Evolutionary conservation across 23 tunicate species (phyloP), one percentile per base, ranked within the genome.

Genomic region (Phallusia fumigata): DNA sequence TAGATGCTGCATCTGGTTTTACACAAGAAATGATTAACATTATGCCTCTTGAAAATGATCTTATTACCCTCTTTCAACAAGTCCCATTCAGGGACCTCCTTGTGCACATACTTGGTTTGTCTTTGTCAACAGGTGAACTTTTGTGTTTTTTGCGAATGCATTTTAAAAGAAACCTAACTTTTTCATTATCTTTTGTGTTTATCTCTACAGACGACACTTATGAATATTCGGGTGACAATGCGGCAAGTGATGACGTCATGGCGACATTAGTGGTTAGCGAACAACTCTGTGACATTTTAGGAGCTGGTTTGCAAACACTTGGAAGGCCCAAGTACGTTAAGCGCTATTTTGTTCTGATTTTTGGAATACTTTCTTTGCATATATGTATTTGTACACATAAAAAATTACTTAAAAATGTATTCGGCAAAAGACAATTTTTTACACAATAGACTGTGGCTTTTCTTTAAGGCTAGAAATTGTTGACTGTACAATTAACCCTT

Each of bases 1-100:
- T 81, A 0, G 90, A 88, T 26, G 0, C 82, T 15, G 0, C 21
- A 32, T 11, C 0, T 77, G 64, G 16, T 58, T 24, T 24, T 3
- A 58, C 69, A 21, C 28, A 22, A 58, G 28, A 22, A 58, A 40
- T 40, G 47, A 40, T 40, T 40, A 58, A 73, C 31, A 30, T 89
- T 15, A 80, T 89, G 33, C 91, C 98, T 19, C 79, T 81, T 19
- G 98, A 94, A 65, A 89, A 78, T 52, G 98, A 94, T 79, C 81
- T 94, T 47, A 91, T 94, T 49, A 52, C 89, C 0, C n/a, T 94
- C 15, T 94, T 90, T 75, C 87, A 82, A 65, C 98, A 94, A 83
- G 80, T 94, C 32, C 98, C 94, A 0, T 84, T 94, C 36, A 88
- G 85, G 89, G 34, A 34, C 22, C 24, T 94, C 12, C 65, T 94